Conservation (phyloP, 2,888 invertebrate species). For the Rhagium mordax region DNA sequence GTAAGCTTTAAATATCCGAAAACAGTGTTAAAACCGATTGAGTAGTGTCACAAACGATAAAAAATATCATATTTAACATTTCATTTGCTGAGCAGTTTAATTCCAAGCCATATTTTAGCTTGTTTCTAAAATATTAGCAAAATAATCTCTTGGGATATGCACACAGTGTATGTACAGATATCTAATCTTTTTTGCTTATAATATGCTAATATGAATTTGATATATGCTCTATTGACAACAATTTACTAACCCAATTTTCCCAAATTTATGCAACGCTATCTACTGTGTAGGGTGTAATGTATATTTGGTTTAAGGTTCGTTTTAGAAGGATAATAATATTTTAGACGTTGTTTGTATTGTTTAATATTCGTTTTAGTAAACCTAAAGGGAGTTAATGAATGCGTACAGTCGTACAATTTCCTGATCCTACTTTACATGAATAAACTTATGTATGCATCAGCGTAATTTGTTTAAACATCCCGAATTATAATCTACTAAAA, state of each 20-base stretch:
- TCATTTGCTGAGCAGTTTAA: no score
- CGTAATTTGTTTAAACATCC: conserved; percentile 43
- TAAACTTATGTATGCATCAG: conserved; percentile 47
- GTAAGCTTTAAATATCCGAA: no score
- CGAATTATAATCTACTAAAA: conserved; percentile 8
- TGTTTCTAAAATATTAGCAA: not conserved
- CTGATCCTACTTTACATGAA: conserved; percentile 48
- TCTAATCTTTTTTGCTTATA: conserved; percentile 25
- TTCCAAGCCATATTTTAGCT: not conserved
- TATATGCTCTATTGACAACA: conserved; percentile 36
- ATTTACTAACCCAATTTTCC: conserved; percentile 36
- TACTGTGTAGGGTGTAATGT: conserved; percentile 42
- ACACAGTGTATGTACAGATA: not conserved
- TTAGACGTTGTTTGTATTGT: conserved; percentile 64
- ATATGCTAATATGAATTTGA: conserved; percentile 29
- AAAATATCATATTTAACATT: no score
- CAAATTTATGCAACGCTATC: conserved; percentile 39
- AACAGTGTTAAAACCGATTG: no score
- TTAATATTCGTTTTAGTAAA: conserved; percentile 64
- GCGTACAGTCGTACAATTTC: conserved; percentile 59
- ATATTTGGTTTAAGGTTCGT: conserved; percentile 54
- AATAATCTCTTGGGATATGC: conserved; percentile 7
- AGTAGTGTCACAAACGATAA: no score
- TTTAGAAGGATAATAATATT: conserved; percentile 60
- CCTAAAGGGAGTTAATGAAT: conserved; percentile 63